Conservation (phyloP, 2,113 vertebrate genomes). For the Cygnus buccinator region DNA sequence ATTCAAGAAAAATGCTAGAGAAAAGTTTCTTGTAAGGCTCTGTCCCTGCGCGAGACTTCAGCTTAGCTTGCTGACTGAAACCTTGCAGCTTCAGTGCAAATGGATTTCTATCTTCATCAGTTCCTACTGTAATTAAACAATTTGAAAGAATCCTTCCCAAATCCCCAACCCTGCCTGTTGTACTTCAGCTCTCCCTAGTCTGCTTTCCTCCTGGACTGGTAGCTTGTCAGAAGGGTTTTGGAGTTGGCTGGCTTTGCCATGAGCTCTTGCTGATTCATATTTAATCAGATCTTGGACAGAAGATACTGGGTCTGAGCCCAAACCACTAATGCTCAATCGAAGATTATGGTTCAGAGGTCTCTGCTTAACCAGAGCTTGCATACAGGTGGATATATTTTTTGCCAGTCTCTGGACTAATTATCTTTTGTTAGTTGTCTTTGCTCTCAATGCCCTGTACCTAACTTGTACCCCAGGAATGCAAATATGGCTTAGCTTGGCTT, state of each 20-base stretch:
- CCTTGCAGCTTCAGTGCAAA: neutral
- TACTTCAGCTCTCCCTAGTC: accelerated
- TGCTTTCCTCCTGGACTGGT: neutral
- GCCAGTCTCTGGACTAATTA: neutral
- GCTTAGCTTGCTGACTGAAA: neutral
- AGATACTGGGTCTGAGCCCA: neutral
- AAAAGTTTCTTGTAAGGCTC: neutral
- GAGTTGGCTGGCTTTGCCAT: neutral
- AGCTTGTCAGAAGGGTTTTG: neutral
- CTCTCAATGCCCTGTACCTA: neutral
- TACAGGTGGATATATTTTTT: neutral
- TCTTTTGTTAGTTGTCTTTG: conserved; percentile 34
- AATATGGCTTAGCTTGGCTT: neutral
- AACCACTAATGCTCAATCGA: neutral
- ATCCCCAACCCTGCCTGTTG: neutral
- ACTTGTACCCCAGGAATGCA: neutral
- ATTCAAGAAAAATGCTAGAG: neutral
- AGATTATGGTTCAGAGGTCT: neutral
- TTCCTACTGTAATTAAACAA: neutral
- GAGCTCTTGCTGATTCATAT: neutral
- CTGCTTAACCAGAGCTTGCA: neutral
- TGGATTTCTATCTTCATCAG: neutral
- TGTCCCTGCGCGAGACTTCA: neutral
- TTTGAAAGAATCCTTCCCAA: neutral
- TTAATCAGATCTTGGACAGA: conserved; percentile 5